Conservation (phyloP, 2,113 vertebrate genomes). For the Prinia subflava region DNA sequence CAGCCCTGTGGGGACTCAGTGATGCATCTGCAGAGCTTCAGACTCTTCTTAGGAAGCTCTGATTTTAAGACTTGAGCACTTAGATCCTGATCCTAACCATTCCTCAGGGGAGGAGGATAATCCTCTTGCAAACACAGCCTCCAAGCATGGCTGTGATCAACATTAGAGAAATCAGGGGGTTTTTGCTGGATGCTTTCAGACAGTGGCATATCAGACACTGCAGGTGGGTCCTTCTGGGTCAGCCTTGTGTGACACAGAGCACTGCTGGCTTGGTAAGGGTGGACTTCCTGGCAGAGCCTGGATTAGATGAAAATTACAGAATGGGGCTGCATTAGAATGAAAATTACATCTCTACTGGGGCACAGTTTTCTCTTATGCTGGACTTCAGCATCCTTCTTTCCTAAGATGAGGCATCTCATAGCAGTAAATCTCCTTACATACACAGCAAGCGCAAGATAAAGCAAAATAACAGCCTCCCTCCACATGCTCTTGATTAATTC, state of each 20-base stretch:
- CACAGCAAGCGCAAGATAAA: slow-evolving; percentile 22
- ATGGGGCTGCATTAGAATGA: not conserved
- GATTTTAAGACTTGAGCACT: not conserved
- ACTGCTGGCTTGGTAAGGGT: not conserved
- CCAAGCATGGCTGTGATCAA: not conserved
- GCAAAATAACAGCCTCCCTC: slow-evolving; percentile 29
- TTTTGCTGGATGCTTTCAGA: not conserved
- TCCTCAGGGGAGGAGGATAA: not conserved
- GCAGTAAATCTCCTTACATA: slow-evolving; percentile 26
- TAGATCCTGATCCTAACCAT: not conserved
- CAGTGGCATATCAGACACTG: not conserved
- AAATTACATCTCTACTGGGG: not conserved
- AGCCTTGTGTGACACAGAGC: not conserved
- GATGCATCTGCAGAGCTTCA: not conserved
- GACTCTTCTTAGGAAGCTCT: not conserved
- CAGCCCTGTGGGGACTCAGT: not conserved
- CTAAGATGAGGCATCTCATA: not conserved
- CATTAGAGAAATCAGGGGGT: not conserved
- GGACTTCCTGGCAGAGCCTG: not conserved
- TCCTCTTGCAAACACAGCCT: not conserved
- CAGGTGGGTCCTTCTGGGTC: not conserved
- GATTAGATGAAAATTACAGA: slow-evolving; percentile 12
- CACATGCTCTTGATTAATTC: not conserved
- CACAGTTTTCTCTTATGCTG: slow-evolving; percentile 39
- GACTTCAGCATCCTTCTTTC: slow-evolving; percentile 15